A percentile compares a stretch with the other conserved stretches of the same genome.
Evolutionary conservation across 1,140 invertebrate genomes (phyloP).

Genomic region (Sycobia sp.): DNA sequence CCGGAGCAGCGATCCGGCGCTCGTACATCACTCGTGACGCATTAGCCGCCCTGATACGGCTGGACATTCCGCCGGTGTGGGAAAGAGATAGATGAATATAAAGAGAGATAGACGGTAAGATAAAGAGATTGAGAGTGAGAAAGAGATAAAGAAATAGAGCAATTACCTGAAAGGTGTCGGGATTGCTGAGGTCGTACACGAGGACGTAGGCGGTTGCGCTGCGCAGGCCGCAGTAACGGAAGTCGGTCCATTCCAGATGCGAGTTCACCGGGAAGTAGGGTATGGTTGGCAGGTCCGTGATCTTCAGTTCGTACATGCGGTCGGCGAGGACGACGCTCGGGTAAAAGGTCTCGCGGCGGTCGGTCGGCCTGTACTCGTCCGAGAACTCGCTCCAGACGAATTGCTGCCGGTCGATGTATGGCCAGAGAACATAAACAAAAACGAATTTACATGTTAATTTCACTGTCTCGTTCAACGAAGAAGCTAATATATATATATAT

Average conservation of each 20-base stretch:
- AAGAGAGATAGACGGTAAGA: no score
- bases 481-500: no score
- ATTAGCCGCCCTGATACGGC: no score
- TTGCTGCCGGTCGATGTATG: conserved; percentile 71
- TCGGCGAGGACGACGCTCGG: conserved; percentile 85
- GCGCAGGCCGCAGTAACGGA: conserved; percentile 80
- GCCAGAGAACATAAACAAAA: no score
- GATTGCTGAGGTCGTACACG: conserved; percentile 89
- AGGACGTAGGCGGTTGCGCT: conserved; percentile 90
- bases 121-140: no score
- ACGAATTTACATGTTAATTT: no score
- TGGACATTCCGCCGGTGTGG: no score
- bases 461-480: no score
- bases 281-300: conserved; percentile 84
- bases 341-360: conserved; percentile 77
- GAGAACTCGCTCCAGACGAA: conserved; percentile 86
- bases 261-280: conserved; percentile 84
- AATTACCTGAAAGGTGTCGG: conserved; percentile 82
- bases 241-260: conserved; percentile 86
- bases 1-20: no score
- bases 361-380: conserved; percentile 79
- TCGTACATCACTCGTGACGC: no score
- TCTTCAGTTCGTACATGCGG: conserved; percentile 83
- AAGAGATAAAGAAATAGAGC: no score
- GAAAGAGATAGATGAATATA: no score